phyloP scores from a whole-genome alignment of 2,797 vertebrate species.

The Cyclopterus lumpus region DNA sequence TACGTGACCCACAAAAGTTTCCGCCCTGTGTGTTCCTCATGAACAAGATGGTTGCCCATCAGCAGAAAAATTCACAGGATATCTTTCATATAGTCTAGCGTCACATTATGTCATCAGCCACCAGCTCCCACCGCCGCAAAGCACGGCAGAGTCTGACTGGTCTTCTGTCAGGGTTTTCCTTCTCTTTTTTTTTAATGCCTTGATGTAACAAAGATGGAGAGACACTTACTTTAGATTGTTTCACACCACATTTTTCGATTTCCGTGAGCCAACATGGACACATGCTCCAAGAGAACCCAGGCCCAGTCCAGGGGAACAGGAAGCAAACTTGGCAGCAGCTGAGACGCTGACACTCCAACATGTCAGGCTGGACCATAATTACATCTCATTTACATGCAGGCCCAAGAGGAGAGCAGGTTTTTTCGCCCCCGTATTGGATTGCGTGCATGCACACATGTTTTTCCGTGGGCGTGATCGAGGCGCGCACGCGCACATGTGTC shows the following conservation, averaged over 20 bases:
- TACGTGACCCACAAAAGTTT: slow-evolving; percentile 1
- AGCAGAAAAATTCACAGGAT: slow-evolving; percentile 11
- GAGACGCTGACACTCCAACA: slow-evolving; percentile 47
- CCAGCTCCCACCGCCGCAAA: slow-evolving; percentile 41
- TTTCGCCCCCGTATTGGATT: slow-evolving; percentile 45
- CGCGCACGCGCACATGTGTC: slow-evolving; percentile 33
- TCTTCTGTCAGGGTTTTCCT: slow-evolving; percentile 35
- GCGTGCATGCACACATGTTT: slow-evolving; percentile 35
- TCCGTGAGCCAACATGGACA: slow-evolving; percentile 61
- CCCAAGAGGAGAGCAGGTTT: slow-evolving; percentile 64
- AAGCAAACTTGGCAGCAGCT: slow-evolving; percentile 65
- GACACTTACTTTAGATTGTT: slow-evolving; percentile 65
- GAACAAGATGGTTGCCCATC: slow-evolving; percentile 2
- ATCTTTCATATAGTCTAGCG: slow-evolving; percentile 1
- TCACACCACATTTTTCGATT: slow-evolving; percentile 63
- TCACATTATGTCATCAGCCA: slow-evolving; percentile 47
- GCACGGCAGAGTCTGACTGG: slow-evolving; percentile 22
- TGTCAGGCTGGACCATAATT: slow-evolving; percentile 70
- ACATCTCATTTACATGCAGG: slow-evolving; percentile 69
- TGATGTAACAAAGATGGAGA: slow-evolving; percentile 44
- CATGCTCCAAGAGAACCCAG: slow-evolving; percentile 59
- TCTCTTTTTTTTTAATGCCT: slow-evolving; percentile 27
- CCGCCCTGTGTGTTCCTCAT: slow-evolving; percentile 18
- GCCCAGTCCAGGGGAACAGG: slow-evolving; percentile 56
- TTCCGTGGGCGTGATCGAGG: slow-evolving; percentile 48